Conservation (phyloP, 2,888 invertebrate species). For the Mesoligia furuncula region DNA sequence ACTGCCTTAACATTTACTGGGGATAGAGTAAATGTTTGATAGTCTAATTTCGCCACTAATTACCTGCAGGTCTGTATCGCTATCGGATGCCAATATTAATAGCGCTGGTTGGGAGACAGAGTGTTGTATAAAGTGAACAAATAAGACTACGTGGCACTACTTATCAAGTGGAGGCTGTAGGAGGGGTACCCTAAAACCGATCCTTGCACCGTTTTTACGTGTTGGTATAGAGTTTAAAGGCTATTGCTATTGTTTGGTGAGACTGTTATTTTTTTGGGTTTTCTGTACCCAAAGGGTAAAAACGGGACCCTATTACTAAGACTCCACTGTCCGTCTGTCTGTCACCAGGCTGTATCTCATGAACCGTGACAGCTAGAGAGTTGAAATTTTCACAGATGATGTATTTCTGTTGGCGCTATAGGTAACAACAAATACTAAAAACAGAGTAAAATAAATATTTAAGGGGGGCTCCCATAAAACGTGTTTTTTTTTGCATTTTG, state of each 20-base stretch:
- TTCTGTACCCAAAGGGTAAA: too few relatives aligned
- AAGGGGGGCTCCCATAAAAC: too few relatives aligned
- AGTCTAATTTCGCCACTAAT: constrained; percentile 66
- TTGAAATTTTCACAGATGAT: too few relatives aligned
- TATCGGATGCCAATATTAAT: constrained; percentile 82
- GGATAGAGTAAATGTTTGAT: constrained; percentile 67
- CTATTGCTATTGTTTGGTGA: constrained; percentile 22
- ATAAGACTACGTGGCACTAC: constrained; percentile 80
- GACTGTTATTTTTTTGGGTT: background rate
- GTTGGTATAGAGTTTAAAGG: constrained; percentile 48
- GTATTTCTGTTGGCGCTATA: too few relatives aligned
- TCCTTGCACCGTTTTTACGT: constrained; percentile 73
- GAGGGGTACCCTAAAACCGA: constrained; percentile 57
- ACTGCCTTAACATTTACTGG: background rate
- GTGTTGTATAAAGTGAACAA: constrained; percentile 82
- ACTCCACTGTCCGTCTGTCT: too few relatives aligned
- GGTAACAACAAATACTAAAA: too few relatives aligned
- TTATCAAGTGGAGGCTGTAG: constrained; percentile 77
- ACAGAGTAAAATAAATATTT: too few relatives aligned
- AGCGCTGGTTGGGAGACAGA: constrained; percentile 78
- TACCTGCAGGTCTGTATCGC: constrained; percentile 65
- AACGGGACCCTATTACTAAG: too few relatives aligned
- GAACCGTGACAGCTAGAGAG: too few relatives aligned
- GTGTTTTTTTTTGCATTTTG: too few relatives aligned
- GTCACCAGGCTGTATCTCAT: too few relatives aligned